These are phyloP conservation scores for Sialia sialis DNA, from an alignment of 2,113 vertebrate species.

Conservation along the genomic window DNA sequence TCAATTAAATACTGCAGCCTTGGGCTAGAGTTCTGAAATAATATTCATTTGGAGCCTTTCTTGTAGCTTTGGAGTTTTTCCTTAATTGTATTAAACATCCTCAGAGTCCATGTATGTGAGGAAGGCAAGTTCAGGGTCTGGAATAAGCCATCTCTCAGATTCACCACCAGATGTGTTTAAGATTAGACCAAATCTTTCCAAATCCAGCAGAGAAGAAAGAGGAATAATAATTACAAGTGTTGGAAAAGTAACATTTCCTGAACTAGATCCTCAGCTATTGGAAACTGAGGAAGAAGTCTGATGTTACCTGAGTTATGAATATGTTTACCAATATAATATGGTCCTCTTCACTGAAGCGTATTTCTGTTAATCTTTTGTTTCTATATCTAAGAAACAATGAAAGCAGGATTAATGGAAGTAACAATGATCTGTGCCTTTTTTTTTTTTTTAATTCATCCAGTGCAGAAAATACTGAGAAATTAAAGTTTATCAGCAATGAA, in stretches of 20 bases:
- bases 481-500: neutral
- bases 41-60: neutral
- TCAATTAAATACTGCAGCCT: conserved; percentile 40
- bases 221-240: neutral
- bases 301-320: neutral
- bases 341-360: neutral
- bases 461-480: neutral
- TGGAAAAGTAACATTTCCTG: neutral
- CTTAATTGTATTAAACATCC: neutral
- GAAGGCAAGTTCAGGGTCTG: neutral
- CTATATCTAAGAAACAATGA: neutral
- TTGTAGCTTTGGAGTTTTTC: conserved; percentile 2
- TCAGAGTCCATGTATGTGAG: neutral
- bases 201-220: neutral
- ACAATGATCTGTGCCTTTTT: neutral
- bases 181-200: neutral
- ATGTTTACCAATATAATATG: neutral
- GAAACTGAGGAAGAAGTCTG: neutral
- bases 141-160: neutral
- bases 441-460: neutral
- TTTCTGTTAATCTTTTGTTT: neutral
- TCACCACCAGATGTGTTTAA: neutral
- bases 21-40: conserved; percentile 23
- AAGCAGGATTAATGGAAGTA: neutral
- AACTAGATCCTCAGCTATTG: neutral